Conservation (phyloP, 2,797 vertebrate genomes). For the Presbytis comata region DNA sequence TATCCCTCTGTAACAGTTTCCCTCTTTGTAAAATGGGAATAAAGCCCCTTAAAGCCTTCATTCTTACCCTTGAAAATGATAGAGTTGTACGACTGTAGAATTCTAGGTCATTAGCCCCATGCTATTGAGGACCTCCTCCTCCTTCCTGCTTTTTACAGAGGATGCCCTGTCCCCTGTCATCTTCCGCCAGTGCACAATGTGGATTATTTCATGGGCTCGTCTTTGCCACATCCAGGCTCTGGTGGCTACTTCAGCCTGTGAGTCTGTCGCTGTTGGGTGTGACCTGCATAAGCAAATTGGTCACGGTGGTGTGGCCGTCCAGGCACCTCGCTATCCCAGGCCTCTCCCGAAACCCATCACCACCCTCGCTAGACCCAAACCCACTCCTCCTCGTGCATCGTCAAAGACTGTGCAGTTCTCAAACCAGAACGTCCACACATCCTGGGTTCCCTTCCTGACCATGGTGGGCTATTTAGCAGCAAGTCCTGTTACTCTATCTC, state of each 20-base stretch:
- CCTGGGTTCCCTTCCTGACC: background rate
- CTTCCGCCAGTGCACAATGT: background rate
- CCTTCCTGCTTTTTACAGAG: background rate
- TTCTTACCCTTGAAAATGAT: background rate
- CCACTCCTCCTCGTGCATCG: rapidly evolving
- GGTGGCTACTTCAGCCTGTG: background rate
- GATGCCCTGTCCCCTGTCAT: background rate
- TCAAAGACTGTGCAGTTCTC: background rate
- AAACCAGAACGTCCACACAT: background rate
- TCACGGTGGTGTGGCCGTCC: background rate
- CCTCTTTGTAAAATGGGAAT: background rate
- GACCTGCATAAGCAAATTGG: background rate
- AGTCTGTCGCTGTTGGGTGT: background rate
- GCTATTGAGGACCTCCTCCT: background rate
- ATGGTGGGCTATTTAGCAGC: background rate
- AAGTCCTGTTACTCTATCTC: background rate
- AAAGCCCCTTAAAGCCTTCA: background rate
- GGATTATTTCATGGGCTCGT: background rate
- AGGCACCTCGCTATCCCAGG: background rate
- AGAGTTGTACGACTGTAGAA: too few relatives aligned
- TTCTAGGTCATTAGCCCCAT: background rate
- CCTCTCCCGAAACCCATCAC: background rate
- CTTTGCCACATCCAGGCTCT: background rate
- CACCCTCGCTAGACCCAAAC: background rate
- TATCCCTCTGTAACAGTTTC: background rate